Conservation (phyloP, 1,140 invertebrate species). For the Pogonomyrmex californicus region DNA sequence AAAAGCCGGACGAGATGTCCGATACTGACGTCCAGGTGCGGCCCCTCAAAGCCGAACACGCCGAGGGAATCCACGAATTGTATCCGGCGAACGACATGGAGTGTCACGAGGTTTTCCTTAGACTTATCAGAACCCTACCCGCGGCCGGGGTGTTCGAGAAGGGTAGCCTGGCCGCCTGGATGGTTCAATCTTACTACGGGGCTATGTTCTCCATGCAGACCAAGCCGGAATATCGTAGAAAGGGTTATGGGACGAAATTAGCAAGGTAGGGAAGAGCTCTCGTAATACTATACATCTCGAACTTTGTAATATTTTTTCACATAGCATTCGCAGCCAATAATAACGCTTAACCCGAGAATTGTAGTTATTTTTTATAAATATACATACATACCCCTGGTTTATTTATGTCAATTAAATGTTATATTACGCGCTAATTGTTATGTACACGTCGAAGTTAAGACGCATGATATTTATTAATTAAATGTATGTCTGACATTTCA, state of each 20-base stretch:
- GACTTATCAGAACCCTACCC: constrained; percentile 91
- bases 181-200: constrained; percentile 95
- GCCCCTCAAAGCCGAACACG: constrained; percentile 91
- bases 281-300: not conserved
- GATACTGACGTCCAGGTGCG: constrained; percentile 83
- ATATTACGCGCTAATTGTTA: not conserved
- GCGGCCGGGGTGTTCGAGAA: constrained; percentile 92
- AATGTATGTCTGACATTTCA: constrained; percentile 55
- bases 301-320: not conserved
- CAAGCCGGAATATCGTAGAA: constrained; percentile 92
- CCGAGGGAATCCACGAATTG: constrained; percentile 92
- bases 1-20: constrained; percentile 56
- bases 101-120: constrained; percentile 93
- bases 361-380: not conserved
- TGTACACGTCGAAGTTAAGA: not conserved
- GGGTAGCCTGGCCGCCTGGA: constrained; percentile 92
- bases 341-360: not conserved
- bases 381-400: not conserved
- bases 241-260: constrained; percentile 89
- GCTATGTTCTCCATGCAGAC: constrained; percentile 97
- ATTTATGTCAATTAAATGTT: not conserved
- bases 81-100: constrained; percentile 95
- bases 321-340: not conserved
- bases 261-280: constrained; percentile 78
- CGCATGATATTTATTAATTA: not conserved